These are phyloP conservation scores for Macrophya alboannulata DNA, from an alignment of 2,888 invertebrate genomes.

Conservation along the genomic window DNA sequence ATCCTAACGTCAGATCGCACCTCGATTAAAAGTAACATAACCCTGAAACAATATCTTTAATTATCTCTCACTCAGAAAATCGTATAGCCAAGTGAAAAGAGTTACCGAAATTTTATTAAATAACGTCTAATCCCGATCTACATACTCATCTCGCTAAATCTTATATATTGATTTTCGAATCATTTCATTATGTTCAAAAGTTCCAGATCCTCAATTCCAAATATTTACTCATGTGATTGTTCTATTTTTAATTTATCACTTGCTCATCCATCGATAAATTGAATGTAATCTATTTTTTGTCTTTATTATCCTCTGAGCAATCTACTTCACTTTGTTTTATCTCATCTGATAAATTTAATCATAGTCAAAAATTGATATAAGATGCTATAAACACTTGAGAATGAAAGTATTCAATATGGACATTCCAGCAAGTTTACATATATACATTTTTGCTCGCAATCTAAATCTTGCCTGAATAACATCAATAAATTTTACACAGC, in stretches of 20 bases:
- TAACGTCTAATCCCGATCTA: not conserved
- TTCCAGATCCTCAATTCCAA: not conserved
- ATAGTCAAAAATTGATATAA: not conserved
- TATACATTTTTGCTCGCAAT: not conserved
- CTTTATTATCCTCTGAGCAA: not conserved
- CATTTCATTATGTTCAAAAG: not conserved
- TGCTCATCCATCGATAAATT: not conserved
- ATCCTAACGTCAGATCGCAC: not conserved
- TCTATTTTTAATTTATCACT: not conserved
- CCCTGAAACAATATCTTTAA: not conserved
- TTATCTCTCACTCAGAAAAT: not conserved
- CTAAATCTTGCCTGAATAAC: no score
- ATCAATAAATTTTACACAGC: not conserved
- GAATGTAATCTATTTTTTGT: not conserved
- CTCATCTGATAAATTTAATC: conserved; percentile 10
- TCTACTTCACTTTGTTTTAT: not conserved
- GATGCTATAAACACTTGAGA: not conserved
- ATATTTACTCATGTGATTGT: not conserved
- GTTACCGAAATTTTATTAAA: not conserved
- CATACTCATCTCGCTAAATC: not conserved
- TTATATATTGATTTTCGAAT: not conserved
- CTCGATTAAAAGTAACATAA: not conserved
- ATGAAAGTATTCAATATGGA: not conserved
- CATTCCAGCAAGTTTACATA: not conserved
- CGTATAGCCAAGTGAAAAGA: not conserved